Evolutionary conservation across 2,113 vertebrate genomes (phyloP), one percentile per base, ranked within the genome.

Genomic region (Acanthochromis polyacanthus): DNA sequence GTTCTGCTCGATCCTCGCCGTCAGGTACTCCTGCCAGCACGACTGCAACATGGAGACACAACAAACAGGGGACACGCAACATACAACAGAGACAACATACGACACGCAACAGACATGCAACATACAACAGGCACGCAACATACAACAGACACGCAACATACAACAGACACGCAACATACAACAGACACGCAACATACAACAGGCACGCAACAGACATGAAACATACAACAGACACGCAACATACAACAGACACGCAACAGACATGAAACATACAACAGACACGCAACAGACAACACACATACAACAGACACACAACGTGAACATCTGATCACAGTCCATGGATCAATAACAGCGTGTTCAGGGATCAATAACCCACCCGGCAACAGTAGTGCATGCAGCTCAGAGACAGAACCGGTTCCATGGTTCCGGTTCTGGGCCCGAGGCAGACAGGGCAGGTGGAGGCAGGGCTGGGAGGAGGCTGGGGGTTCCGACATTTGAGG

Each of bases 351-450:
- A 56, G 12, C 5, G 6, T 23, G 40, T 43, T 15, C 14, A 43
- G 14, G 12, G 14, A 43, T 36, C 32, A 36, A 9, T 36, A 10
- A 36, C 83, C 81, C 86, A 99, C 97, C 96, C 94, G 94, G 85
- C 98, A 99, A 93, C 98, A 99, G 92, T 95, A 96, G 92, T 99
- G 98, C 94, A 91, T 91, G 88, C 98, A 99, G 94, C 97, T 96
- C 77, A 99, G 96, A 0, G 94, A 91, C 2, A 95, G 96, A 14
- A 93, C 86, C 2, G 92, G 86, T 1, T 96, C 96, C 0, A 46
- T 45, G 0, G 92, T 78, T 4, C 55, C 56, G 22, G 83, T 87
- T 30, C 95, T 77, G 0, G 95, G 94, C 75, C 89, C 93, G 66
- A 99, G 89, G 48, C 98, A 99, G 3, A 99, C 96, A 0, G 97